A percentile compares a stretch with the other conserved stretches of the same genome.
phyloP scores from a whole-genome alignment of 2,113 vertebrate species.

The Halichoerus grypus region DNA sequence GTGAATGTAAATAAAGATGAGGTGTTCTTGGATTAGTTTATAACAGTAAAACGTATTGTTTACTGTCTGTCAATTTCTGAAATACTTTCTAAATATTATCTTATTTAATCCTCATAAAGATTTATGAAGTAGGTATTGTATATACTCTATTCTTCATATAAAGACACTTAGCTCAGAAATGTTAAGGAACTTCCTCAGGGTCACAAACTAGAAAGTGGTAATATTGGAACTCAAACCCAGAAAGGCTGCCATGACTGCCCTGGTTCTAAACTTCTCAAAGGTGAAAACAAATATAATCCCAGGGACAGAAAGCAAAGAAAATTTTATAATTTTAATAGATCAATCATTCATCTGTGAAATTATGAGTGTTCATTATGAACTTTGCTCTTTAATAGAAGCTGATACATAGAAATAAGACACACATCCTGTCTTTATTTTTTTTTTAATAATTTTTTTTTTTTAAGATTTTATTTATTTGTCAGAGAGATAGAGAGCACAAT shows the following conservation, averaged over 20 bases:
- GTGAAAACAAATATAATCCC: neutral
- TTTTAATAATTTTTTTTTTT: no score
- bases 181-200: neutral
- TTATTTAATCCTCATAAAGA: neutral
- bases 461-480: no score
- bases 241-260: neutral
- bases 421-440: neutral
- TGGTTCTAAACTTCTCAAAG: neutral
- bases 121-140: neutral
- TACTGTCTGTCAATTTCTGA: neutral
- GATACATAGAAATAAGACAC: neutral
- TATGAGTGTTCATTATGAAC: neutral
- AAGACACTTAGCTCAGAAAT: constrained; percentile 5
- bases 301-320: neutral
- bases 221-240: neutral
- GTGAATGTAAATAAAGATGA: constrained; percentile 24
- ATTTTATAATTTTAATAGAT: neutral
- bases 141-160: neutral
- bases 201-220: neutral
- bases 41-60: constrained; percentile 8
- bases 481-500: no score
- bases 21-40: neutral
- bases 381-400: neutral
- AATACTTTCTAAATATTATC: constrained; percentile 15
- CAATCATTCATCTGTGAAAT: neutral